Base-by-base conservation (phyloP, 2,888 invertebrate species). In the Erebia ligea region DNA sequence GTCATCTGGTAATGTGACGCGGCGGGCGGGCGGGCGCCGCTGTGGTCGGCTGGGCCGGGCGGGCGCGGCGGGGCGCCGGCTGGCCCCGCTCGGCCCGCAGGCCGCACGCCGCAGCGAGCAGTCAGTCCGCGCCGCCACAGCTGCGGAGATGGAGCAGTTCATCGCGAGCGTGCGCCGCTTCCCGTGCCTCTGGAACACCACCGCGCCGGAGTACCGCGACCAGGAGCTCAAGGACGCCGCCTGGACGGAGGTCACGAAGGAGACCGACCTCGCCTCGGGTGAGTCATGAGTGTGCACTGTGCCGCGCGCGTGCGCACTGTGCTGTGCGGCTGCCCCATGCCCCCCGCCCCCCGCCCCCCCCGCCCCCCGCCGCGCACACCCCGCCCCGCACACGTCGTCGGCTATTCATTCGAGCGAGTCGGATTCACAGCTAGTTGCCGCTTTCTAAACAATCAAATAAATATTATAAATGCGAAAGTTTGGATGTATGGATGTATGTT, bases 211-310 rank as follows among this genome's bases (percentile, higher is more conserved):
- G 84, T 92, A 92, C 84, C 87, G 91, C 81, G 92, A 92, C 85
- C 92, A 91, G 84, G 92, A 92, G 87, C 87, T 92, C 69, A 92
- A 92, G 85, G 92, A 92, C 82, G 91, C 92, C 73, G 92, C 92
- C 69, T 92, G 92, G 92, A 82, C 89, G 71, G 91, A 92, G 81
- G 90, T 92, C 77, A 88, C 90, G 87, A 91, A 89, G 85, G 91
- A 92, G 81, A 90, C 92, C 72, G 88, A 87, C 81, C 82, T 91
- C 62, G 82, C 89, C 58, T 91, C 92, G 77, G 92, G 92, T 92
- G 82, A 88, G 89, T 70, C 45, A 95, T 2, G 9, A 56, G 54
- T n/a, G n/a, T n/a, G n/a, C n/a, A n/a, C n/a, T n/a, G 2, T 94
- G 68, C 71, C 94, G 66, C 73, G 67, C 73, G 96, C 95, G 73